Evolutionary conservation across 2,113 vertebrate genomes (phyloP), one percentile per base, ranked within the genome.

Genomic region (Coptodon bakossiorum): DNA sequence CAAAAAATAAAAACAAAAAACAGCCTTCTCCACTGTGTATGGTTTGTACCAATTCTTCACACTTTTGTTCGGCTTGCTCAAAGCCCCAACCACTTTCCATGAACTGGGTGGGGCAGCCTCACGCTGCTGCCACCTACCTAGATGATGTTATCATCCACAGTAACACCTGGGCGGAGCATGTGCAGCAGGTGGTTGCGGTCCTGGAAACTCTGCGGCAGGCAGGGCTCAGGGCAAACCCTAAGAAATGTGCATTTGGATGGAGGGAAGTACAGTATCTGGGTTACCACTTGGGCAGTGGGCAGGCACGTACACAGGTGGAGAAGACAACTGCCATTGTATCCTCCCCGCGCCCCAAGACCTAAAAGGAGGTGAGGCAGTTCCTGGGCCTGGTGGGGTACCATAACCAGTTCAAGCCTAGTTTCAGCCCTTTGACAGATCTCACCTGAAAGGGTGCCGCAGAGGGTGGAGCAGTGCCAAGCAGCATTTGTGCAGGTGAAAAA

Each of bases 331-430:
- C 10, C 17, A 66, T 19, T 66, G 31, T 36, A 66, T 7, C 31
- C 31, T 36, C 3, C 59, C 17, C 2, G 1, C 0, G 2, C 9
- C 17, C 61, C 61, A 66, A 19, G 61, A 66, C 61, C 31, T 36
- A 66, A 66, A n/a, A n/a, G 61, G 9, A 36, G 4, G 31, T 36
- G 17, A 66, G 31, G 61, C 61, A 36, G 61, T 36, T 66, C 27
- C 61, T 36, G 61, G 61, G 17, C 17, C 6, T 36, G 6, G 17
- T 31, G 17, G 6, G 31, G 31, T 36, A 66, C 61, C 9, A 66
- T 66, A 16, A 19, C 31, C 31, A 36, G 17, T 66, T 66, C 3
- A 3, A 36, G 31, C 61, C 61, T 36, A 36, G 61, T 36, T 66
- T 66, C 31, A 9, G 40, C 11, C 40, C 61, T n/a, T 66, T n/a